These are phyloP conservation scores for Dendrolimus punctatus DNA, from an alignment of 1,140 invertebrate species.

Conservation along the genomic window DNA sequence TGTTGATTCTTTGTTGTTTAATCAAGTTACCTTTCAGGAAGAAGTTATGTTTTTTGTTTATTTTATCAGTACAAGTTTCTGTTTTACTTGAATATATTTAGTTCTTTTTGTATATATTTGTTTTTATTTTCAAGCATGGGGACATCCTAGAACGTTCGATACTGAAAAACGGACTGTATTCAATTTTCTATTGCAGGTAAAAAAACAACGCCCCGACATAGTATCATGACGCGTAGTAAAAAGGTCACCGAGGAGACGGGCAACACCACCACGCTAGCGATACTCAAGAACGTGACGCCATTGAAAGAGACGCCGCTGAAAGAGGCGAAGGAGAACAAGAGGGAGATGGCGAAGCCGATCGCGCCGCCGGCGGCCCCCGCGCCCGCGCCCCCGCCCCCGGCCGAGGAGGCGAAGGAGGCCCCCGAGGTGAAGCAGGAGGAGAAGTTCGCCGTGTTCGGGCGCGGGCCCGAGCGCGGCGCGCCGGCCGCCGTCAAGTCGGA, in stretches of 20 bases:
- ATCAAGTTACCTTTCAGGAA: not conserved
- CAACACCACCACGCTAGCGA: slow-evolving; percentile 38
- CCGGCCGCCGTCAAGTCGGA: slow-evolving; percentile 60
- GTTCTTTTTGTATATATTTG: slow-evolving; percentile 22
- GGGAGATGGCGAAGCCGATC: slow-evolving; percentile 2
- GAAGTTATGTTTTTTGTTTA: slow-evolving; percentile 14
- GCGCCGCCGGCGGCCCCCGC: slow-evolving; percentile 9
- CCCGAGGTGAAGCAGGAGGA: slow-evolving; percentile 10
- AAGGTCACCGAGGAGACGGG: slow-evolving; percentile 39
- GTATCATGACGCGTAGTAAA: slow-evolving; percentile 58
- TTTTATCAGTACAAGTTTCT: slow-evolving; percentile 14
- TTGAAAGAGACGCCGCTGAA: slow-evolving; percentile 14
- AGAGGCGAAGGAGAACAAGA: slow-evolving; percentile 43
- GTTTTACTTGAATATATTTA: slow-evolving; percentile 30
- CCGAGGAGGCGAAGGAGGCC: not conserved
- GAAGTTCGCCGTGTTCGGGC: slow-evolving; percentile 39
- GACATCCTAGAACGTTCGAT: not conserved
- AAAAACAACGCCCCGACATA: slow-evolving; percentile 36
- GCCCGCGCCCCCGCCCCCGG: slow-evolving; percentile 5
- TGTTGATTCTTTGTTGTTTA: slow-evolving; percentile 1
- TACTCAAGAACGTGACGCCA: slow-evolving; percentile 45
- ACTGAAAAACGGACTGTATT: slow-evolving; percentile 35
- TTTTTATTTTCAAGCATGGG: slow-evolving; percentile 28
- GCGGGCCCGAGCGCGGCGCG: slow-evolving; percentile 23
- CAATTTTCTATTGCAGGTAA: slow-evolving; percentile 51